A percentile compares a stretch with the other conserved stretches of the same genome.
These are phyloP conservation scores for Morinoia aosen DNA, from an alignment of 2,888 invertebrate species.

Conservation along the genomic window DNA sequence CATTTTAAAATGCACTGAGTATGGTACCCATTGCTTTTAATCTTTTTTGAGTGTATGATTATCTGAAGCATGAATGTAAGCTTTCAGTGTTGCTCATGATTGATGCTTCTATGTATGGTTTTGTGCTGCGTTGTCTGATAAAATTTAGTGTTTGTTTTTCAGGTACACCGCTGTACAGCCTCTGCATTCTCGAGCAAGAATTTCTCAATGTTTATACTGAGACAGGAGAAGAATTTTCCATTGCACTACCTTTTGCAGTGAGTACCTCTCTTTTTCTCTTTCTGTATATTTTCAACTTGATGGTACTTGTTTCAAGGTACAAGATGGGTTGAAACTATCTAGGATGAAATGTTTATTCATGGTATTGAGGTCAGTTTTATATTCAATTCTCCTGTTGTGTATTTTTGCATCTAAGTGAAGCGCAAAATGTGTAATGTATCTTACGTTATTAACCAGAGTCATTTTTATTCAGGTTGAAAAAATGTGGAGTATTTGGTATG, in stretches of 20 bases:
- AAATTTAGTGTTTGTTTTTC: neutral
- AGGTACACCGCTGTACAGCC: slow-evolving; percentile 58
- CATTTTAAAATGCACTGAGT: neutral
- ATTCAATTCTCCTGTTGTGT: too few relatives aligned
- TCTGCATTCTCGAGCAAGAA: slow-evolving; percentile 65
- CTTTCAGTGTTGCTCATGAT: neutral
- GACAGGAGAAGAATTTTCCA: slow-evolving; percentile 65
- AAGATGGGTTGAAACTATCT: neutral
- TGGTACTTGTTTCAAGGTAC: too few relatives aligned
- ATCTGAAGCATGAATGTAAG: neutral
- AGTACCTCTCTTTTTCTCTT: slow-evolving; percentile 48
- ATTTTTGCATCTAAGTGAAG: neutral
- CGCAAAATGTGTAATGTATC: neutral
- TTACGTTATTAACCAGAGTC: neutral
- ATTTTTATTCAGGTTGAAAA: slow-evolving; percentile 79
- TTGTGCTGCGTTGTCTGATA: neutral
- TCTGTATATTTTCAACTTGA: neutral
- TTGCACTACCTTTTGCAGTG: slow-evolving; percentile 65
- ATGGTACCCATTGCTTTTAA: neutral
- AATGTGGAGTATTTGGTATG: slow-evolving; percentile 88
- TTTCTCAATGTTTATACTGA: slow-evolving; percentile 61
- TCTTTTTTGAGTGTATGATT: neutral
- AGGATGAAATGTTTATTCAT: neutral
- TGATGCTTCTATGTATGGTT: neutral
- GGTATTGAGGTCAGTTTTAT: too few relatives aligned